Evolutionary conservation across 2,888 invertebrate species (phyloP), one percentile per base, ranked within the genome.

Genomic region (Drosophila paracracens): DNA sequence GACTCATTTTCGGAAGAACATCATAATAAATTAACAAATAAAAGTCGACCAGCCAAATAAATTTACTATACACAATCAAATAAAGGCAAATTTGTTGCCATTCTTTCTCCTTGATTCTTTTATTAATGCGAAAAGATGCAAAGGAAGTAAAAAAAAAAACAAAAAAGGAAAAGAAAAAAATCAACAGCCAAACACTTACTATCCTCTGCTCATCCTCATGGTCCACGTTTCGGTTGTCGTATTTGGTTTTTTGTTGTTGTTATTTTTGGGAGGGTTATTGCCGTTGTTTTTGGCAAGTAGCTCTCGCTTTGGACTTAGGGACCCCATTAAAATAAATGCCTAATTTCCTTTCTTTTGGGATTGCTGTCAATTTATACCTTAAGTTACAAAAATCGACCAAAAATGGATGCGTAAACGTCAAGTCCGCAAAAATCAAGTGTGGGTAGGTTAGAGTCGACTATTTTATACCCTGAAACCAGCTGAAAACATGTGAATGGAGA

Each of bases 11-110:
- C 85, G 84, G 73, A 46, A 76, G 85, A 86, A 86, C 88, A 86
- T 87, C 46, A 89, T 84, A 86, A 86, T 86, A 86, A 86, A 86
- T 86, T 88, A 89, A 84, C 87, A 89, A 86, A 86, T 89, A 89
- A 89, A 89, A 88, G 73, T 84, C 81, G 60, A 69, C 70, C 73
- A 68, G 59, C 66, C 85, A 75, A 88, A 83, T 79, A 71, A 65
- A 46, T 46, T 46, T 25, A 46, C 46, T 46, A 46, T 46, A 46
- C 62, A 74, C 77, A 87, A 84, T 88, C 85, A 79, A 86, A 86
- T 74, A 67, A 84, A 86, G 81, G 46, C 87, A 79, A 86, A 84
- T 88, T 87, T 84, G 76, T 82, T 87, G 84, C 84, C 67, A 65
- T 78, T 61, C 62, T 62, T 52, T 38, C 18, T 43, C 62, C 46